Evolutionary conservation across 2,113 vertebrate genomes (phyloP).

Genomic region (Sander vitreus): DNA sequence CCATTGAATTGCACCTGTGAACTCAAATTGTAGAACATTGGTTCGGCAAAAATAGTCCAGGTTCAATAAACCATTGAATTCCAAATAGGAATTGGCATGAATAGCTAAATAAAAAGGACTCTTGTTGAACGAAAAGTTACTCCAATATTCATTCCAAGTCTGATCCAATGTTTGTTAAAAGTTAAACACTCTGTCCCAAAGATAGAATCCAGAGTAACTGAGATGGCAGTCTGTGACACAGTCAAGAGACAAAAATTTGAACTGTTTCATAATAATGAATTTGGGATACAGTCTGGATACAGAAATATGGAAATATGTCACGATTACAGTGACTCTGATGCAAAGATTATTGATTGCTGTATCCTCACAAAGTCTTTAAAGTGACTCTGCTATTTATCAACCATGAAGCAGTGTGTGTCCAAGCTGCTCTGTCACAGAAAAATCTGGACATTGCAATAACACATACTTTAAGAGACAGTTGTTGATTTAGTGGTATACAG

Average conservation of each 20-base stretch:
- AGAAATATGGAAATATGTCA: constrained; percentile 5
- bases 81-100: constrained; percentile 29
- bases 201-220: constrained; percentile 37
- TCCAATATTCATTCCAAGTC: constrained; percentile 5
- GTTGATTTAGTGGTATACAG: constrained; percentile 2
- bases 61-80: constrained; percentile 32
- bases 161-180: constrained; percentile 38
- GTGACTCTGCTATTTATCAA: constrained; percentile 5
- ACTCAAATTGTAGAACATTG: background rate
- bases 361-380: background rate
- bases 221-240: constrained; percentile 38
- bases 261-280: constrained; percentile 16
- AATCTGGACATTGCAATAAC: background rate
- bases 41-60: background rate
- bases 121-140: constrained; percentile 13
- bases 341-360: background rate
- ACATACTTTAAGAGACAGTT: background rate
- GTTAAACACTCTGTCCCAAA: constrained; percentile 29
- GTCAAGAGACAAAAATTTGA: constrained; percentile 43
- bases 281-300: constrained; percentile 12
- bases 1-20: background rate
- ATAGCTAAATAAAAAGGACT: constrained; percentile 22
- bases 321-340: background rate
- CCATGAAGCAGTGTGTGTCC: background rate
- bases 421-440: background rate